These are phyloP conservation scores for Alosa alosa DNA, from an alignment of 2,113 vertebrate genomes.

Conservation along the genomic window DNA sequence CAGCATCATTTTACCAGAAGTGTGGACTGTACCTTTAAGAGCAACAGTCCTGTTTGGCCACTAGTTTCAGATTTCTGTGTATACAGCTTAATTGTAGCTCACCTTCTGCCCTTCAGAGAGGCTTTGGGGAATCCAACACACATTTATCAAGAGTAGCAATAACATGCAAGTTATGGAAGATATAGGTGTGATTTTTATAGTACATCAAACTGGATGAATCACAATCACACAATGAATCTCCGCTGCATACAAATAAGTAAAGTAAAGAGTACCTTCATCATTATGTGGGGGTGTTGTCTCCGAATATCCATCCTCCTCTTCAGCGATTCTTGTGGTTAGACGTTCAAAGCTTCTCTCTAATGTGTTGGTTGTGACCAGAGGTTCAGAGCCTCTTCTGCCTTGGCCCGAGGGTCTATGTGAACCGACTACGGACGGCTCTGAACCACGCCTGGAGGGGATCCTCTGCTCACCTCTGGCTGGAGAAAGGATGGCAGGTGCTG, in stretches of 20 bases:
- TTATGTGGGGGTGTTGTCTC: slow-evolving; percentile 33
- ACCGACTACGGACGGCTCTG: slow-evolving; percentile 56
- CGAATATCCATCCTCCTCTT: slow-evolving; percentile 50
- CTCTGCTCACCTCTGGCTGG: slow-evolving; percentile 23
- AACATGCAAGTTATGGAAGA: no score
- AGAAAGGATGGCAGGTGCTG: slow-evolving; percentile 42
- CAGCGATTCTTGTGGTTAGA: slow-evolving; percentile 35
- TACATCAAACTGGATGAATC: no score
- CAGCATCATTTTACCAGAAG: no score
- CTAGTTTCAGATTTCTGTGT: no score
- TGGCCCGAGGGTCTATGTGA: background rate
- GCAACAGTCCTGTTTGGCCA: no score
- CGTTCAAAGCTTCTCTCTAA: slow-evolving; percentile 22
- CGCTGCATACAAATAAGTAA: background rate
- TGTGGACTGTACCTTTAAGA: no score
- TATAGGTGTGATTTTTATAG: no score
- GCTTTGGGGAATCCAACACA: background rate
- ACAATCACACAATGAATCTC: background rate
- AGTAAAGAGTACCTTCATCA: slow-evolving; percentile 28
- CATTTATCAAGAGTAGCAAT: no score
- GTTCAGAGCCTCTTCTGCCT: slow-evolving; percentile 26
- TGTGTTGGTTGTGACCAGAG: background rate
- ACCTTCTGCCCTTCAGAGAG: background rate
- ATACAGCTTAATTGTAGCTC: no score
- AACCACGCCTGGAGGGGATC: slow-evolving; percentile 48